A percentile compares a stretch with the other conserved stretches of the same genome.
phyloP scores from a whole-genome alignment of 64 coral and sea anemone genomes.

The Stylophora pistillata region DNA sequence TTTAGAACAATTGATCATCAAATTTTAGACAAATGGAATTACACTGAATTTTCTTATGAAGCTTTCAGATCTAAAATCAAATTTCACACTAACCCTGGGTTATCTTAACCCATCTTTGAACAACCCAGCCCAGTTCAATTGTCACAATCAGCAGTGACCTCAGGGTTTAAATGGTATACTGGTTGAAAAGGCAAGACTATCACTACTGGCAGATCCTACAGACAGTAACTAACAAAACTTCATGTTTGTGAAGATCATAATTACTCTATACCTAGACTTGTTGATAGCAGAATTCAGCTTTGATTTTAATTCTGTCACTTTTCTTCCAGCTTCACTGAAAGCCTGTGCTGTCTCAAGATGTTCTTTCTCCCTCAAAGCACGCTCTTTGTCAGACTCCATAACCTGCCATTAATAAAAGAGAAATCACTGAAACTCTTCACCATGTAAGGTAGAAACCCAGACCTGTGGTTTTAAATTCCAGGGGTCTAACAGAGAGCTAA shows the following conservation, averaged over 20 bases:
- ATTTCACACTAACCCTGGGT: too few relatives aligned
- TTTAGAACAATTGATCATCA: too few relatives aligned
- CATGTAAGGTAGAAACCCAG: too few relatives aligned
- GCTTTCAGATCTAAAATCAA: too few relatives aligned
- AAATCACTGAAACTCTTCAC: background rate
- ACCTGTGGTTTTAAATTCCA: too few relatives aligned
- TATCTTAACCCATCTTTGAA: too few relatives aligned
- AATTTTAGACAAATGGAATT: too few relatives aligned
- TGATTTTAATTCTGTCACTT: conserved; percentile 64
- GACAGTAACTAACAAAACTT: background rate
- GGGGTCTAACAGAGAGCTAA: too few relatives aligned
- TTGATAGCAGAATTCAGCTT: conserved; percentile 87
- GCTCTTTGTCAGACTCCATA: conserved; percentile 86
- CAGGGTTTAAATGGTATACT: background rate
- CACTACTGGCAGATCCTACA: too few relatives aligned
- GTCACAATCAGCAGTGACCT: too few relatives aligned
- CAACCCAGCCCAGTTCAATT: too few relatives aligned
- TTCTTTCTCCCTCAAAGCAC: conserved; percentile 58
- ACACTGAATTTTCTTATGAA: too few relatives aligned
- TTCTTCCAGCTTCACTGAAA: conserved; percentile 65
- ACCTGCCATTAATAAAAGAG: conserved; percentile 36
- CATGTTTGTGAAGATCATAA: background rate
- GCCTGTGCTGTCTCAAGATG: conserved; percentile 70
- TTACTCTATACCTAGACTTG: conserved; percentile 71
- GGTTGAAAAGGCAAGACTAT: background rate